Evolutionary conservation across 2,888 invertebrate species (phyloP).

Genomic region (Cheilosia vernalis): DNA sequence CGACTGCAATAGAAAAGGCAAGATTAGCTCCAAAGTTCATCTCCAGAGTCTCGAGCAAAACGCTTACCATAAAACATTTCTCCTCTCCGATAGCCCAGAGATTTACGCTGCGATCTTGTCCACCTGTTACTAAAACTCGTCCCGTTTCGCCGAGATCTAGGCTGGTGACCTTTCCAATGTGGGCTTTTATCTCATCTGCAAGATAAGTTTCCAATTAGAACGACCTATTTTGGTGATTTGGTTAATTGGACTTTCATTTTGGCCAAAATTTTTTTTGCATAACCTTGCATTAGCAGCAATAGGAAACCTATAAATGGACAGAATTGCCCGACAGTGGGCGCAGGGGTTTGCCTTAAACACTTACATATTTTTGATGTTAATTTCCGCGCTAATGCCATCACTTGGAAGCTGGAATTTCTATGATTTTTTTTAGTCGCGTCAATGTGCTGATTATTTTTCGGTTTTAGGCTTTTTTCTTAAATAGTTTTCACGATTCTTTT

Average conservation of each 20-base stretch:
- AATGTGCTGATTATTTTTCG: conserved; percentile 63
- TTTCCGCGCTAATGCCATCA: conserved; percentile 83
- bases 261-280: conserved; percentile 65
- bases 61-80: conserved; percentile 94
- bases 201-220: conserved; percentile 52
- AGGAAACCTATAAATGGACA: conserved; percentile 67
- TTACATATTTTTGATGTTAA: conserved; percentile 83
- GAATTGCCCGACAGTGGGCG: conserved; percentile 65
- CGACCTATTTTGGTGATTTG: neutral
- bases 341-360: conserved; percentile 76
- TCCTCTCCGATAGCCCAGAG: conserved; percentile 98
- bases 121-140: conserved; percentile 86
- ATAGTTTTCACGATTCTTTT: conserved; percentile 45
- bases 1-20: conserved; percentile 85
- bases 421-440: conserved; percentile 66
- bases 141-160: conserved; percentile 83
- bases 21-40: neutral
- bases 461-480: conserved; percentile 51
- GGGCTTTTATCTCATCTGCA: conserved; percentile 83
- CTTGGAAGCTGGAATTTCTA: conserved; percentile 75
- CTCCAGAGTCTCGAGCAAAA: no score
- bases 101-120: conserved; percentile 98
- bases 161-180: conserved; percentile 82
- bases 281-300: conserved; percentile 65
- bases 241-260: conserved; percentile 13